Percentiles rank a stretch among this genome's conserved stretches.
Conservation (phyloP, 2,888 invertebrate species). For the Harmothoe impar region DNA sequence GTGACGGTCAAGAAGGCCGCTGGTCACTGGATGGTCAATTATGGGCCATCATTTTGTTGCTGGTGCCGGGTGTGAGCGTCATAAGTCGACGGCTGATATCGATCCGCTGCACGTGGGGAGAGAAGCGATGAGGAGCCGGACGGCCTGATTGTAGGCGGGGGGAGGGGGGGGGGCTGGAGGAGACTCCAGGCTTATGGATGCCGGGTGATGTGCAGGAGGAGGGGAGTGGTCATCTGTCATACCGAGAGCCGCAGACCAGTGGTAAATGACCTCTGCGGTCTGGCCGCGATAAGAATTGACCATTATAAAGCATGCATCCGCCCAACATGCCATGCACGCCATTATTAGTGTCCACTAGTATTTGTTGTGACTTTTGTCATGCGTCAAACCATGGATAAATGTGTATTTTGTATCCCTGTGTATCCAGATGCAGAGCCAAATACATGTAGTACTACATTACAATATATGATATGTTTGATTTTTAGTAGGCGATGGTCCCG, state of each 20-base stretch:
- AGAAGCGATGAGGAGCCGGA: background rate
- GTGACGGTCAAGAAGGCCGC: background rate
- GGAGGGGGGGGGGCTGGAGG: background rate
- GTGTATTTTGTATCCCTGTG: no score
- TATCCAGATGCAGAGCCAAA: no score
- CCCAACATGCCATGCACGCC: no score
- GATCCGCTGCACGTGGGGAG: background rate
- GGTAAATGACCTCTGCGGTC: background rate
- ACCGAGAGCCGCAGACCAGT: background rate
- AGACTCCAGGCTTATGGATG: background rate
- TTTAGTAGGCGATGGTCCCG: no score
- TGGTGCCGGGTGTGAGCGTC: background rate
- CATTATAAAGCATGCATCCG: background rate
- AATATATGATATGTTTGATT: no score
- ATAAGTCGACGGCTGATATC: background rate
- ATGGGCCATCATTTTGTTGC: background rate
- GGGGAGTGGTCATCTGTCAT: conserved; percentile 30
- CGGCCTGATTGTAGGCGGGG: background rate
- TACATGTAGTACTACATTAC: no score
- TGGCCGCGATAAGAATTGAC: background rate
- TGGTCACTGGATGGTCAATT: conserved; percentile 31
- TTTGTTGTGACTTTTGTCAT: no score
- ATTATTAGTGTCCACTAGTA: no score
- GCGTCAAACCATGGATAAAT: no score
- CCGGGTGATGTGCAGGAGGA: background rate